phyloP scores from a whole-genome alignment of 2,888 invertebrate species.

The Drosophila borealis region DNA sequence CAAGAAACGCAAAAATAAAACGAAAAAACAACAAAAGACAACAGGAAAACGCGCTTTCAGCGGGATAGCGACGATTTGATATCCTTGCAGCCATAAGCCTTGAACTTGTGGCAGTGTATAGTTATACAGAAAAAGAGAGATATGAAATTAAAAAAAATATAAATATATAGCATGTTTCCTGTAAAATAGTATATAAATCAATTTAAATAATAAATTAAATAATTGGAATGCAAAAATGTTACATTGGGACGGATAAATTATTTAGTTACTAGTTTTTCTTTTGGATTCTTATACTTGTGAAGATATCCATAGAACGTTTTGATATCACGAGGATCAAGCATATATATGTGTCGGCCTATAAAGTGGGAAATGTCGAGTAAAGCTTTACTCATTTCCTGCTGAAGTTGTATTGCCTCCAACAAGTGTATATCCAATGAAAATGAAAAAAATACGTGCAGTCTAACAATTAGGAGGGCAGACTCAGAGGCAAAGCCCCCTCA shows the following conservation, averaged over 20 bases:
- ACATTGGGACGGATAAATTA: background rate
- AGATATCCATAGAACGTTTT: too few relatives aligned
- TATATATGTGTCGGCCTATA: too few relatives aligned
- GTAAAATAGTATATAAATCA: too few relatives aligned
- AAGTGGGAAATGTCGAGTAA: background rate
- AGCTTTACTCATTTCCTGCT: background rate
- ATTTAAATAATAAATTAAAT: background rate
- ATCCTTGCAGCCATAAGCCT: background rate
- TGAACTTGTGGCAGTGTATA: background rate
- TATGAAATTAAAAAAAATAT: background rate
- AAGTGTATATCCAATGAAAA: slow-evolving; percentile 19
- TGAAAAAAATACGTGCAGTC: slow-evolving; percentile 35
- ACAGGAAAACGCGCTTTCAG: background rate
- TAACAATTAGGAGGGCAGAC: slow-evolving; percentile 60
- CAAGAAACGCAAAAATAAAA: slow-evolving; percentile 36
- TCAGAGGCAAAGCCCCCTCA: background rate
- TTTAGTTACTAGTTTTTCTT: too few relatives aligned
- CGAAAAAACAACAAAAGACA: slow-evolving; percentile 12
- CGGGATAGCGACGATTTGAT: slow-evolving; percentile 3
- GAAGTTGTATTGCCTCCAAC: background rate
- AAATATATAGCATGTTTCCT: background rate
- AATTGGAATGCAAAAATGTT: background rate
- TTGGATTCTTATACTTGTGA: too few relatives aligned
- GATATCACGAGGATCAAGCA: too few relatives aligned
- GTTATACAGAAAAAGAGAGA: background rate